Evolutionary conservation across 2,797 vertebrate genomes (phyloP).

Genomic region (Delichon dasypus): DNA sequence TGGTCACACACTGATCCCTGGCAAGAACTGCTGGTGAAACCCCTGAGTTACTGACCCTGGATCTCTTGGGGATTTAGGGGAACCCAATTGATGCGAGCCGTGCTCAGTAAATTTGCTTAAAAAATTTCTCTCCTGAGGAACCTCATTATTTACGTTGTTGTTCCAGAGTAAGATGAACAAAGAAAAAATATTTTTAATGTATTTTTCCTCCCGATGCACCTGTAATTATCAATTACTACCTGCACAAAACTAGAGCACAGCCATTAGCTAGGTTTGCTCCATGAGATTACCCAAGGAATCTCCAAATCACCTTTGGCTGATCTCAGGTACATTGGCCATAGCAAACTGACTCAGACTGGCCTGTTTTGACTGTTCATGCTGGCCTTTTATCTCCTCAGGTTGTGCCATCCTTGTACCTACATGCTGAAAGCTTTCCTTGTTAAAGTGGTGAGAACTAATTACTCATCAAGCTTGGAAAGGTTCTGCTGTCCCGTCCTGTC

Average conservation of each 20-base stretch:
- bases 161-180: not conserved
- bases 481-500: not conserved
- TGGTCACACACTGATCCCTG: not conserved
- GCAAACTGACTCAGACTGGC: not conserved
- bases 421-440: not conserved
- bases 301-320: not conserved
- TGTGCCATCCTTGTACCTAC: not conserved
- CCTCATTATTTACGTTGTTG: not conserved
- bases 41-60: not conserved
- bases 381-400: not conserved
- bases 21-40: not conserved
- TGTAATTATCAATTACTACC: not conserved
- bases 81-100: not conserved
- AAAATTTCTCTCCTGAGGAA: not conserved
- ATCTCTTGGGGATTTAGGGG: not conserved
- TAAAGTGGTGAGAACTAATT: not conserved
- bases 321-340: not conserved
- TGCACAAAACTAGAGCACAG: not conserved
- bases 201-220: not conserved
- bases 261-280: not conserved
- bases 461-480: not conserved
- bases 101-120: not conserved
- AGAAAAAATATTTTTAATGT: not conserved
- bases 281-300: not conserved
- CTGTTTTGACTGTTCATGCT: not conserved